Evolutionary conservation across 2,797 vertebrate species (phyloP), one percentile per base, ranked within the genome.

Genomic region (Sebastes reedi): DNA sequence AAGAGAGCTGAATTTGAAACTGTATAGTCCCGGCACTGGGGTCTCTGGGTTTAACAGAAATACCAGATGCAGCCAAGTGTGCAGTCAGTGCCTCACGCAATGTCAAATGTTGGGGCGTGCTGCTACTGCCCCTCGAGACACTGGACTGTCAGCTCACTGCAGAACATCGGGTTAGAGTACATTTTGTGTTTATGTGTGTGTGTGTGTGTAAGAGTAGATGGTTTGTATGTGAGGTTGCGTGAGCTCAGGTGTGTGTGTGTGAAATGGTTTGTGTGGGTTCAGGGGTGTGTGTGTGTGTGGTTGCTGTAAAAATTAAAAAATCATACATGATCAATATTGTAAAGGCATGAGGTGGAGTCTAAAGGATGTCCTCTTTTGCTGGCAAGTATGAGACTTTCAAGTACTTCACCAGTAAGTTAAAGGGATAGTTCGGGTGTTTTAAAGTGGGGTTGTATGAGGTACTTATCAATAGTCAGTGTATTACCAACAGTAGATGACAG

Each of bases 21-120:
- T 24, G 58, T 60, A 9, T 8, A 22, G 58, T 68, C 20, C 20
- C 3, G 4, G 36, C 61, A 22, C 32, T 36, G 11, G 8, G 16
- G 68, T 87, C 80, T 79, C 56, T 27, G 72, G 73, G 75, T 80
- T 9, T 24, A 74, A 77, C 54, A 81, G 71, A 83, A 73, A 74
- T 52, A 73, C 16, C 75, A 70, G 79, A 90, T 58, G 82, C 86
- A 90, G 75, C 46, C 73, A 72, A 83, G 84, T 86, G 86, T 88
- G 85, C 86, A 80, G 78, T 61, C 75, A 11, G 13, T 55, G 81
- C 62, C 84, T 82, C 87, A 87, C 77, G 82, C 88, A 79, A 89
- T 85, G 87, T 88, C 81, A 87, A 84, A 73, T 59, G 78, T 72
- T 42, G 29, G 67, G 79, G 27, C 46, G 24, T 50, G 71, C 75